Evolutionary conservation across 2,797 vertebrate genomes (phyloP).

Genomic region (Xenops minutus): DNA sequence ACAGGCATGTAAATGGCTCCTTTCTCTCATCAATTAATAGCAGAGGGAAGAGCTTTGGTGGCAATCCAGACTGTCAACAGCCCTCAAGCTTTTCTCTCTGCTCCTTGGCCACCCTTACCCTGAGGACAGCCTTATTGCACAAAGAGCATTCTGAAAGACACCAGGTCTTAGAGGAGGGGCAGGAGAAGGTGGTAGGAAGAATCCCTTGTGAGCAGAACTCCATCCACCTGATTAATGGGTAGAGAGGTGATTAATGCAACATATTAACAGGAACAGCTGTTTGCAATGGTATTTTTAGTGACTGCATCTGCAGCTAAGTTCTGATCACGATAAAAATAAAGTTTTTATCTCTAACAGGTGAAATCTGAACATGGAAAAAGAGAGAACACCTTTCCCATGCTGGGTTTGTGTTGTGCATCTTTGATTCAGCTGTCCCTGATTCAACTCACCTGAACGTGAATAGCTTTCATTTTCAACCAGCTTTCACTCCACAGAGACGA

Average conservation of each 20-base stretch:
- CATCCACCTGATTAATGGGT: background rate
- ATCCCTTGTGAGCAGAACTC: background rate
- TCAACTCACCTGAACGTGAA: background rate
- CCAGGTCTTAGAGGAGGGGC: background rate
- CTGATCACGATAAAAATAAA: background rate
- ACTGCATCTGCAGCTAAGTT: background rate
- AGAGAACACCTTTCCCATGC: background rate
- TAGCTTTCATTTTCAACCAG: background rate
- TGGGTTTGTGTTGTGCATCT: background rate
- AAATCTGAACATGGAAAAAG: background rate
- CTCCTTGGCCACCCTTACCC: background rate
- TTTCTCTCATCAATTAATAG: background rate
- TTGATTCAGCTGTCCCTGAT: background rate
- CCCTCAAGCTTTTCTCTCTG: background rate
- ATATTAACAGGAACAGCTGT: background rate
- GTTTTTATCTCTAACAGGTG: background rate
- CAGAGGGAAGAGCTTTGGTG: background rate
- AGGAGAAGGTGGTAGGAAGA: background rate
- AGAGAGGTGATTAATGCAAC: background rate
- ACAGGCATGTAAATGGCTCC: background rate
- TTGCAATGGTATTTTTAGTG: background rate
- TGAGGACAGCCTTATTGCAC: background rate
- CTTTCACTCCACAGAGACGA: background rate
- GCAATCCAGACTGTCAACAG: background rate
- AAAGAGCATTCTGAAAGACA: background rate